Evolutionary conservation across 2,888 invertebrate species (phyloP).

Genomic region (Caenorhabditis afra): DNA sequence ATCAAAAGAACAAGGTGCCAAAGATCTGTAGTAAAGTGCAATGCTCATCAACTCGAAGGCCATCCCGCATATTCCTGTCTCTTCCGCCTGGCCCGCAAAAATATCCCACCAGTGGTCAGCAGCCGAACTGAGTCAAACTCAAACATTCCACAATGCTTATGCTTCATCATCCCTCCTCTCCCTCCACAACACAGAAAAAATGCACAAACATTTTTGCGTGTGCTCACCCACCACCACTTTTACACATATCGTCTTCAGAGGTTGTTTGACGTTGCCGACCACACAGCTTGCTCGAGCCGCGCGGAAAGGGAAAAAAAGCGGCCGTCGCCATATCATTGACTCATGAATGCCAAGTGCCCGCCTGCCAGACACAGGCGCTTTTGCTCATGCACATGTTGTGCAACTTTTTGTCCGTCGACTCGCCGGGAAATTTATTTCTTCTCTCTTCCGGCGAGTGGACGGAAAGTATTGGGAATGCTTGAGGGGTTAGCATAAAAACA

Average conservation of each 20-base stretch:
- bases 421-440: slow-evolving; percentile 7
- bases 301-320: slow-evolving; percentile 15
- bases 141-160: slow-evolving; percentile 30
- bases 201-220: slow-evolving; percentile 54
- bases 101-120: slow-evolving; percentile 36
- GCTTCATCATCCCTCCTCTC: too few species aligned
- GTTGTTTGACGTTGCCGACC: slow-evolving; percentile 56
- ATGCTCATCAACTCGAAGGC: background rate
- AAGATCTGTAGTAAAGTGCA: slow-evolving; percentile 21
- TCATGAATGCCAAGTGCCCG: slow-evolving; percentile 14
- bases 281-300: slow-evolving; percentile 39
- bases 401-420: slow-evolving; percentile 44
- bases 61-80: slow-evolving; percentile 33
- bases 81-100: slow-evolving; percentile 24
- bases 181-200: slow-evolving; percentile 49
- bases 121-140: slow-evolving; percentile 23
- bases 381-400: slow-evolving; percentile 30
- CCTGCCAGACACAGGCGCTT: slow-evolving; percentile 29
- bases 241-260: slow-evolving; percentile 49
- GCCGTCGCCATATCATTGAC: slow-evolving; percentile 41
- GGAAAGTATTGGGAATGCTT: slow-evolving; percentile 5
- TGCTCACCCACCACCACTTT: slow-evolving; percentile 35
- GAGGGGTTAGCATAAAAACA: background rate
- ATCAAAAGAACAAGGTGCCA: background rate
- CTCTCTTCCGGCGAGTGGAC: slow-evolving; percentile 4